Evolutionary conservation across 2,888 invertebrate species (phyloP), one percentile per base, ranked within the genome.

Genomic region (Tiphia femorata): DNA sequence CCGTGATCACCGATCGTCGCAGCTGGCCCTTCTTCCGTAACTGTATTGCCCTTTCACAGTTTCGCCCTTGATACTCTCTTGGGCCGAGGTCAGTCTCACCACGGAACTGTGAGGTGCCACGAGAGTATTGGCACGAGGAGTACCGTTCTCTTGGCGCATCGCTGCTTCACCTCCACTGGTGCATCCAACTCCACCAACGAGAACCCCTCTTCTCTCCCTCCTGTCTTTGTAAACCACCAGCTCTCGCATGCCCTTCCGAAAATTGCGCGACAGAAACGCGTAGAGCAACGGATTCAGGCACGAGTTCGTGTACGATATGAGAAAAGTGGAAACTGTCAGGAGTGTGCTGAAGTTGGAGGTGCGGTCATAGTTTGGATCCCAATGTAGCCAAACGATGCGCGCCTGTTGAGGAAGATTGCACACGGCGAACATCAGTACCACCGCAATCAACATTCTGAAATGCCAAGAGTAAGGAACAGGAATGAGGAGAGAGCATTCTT

Each of bases 401-500:
- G 92, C 92, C 84, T 96, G 96, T 84, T 93, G 93, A 0, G 96
- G 96, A 60, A 96, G 85, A 83, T 96, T 95, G 85, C 96, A 95
- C 29, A 95, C 79, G 12, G 95, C 95, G 84, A 96, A 97, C 48
- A 94, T 92, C 66, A 93, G 87, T 43, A 96, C 95, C 42, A 97
- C 93, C 21, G 93, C 91, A 61, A 96, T 92, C 68, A 96, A 87
- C 90, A 97, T 93, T 62, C 94, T 90, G 50, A 12, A 35, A 35
- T 35, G n/a, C 4, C 5, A 35, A 35, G 14, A n/a, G 6, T 12
- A n/a, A n/a, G n/a, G n/a, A n/a, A n/a, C n/a, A n/a, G n/a, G n/a
- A n/a, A n/a, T n/a, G n/a, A n/a, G n/a, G n/a, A n/a, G n/a, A n/a
- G n/a, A n/a, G n/a, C n/a, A n/a, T n/a, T n/a, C n/a, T n/a, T n/a